Conservation (phyloP, 1,140 invertebrate species). For the Brachionus angularis region DNA sequence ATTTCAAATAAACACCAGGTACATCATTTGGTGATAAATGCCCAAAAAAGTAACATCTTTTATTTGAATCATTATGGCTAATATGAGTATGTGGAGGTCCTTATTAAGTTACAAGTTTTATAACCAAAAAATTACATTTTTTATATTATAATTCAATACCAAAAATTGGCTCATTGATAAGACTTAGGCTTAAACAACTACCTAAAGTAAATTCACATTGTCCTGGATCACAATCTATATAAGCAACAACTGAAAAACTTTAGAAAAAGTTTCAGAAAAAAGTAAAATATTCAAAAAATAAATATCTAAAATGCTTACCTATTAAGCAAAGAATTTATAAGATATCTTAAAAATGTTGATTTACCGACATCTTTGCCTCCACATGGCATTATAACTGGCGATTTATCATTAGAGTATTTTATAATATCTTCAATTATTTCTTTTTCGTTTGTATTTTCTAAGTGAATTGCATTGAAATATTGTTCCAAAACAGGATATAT, state of each 20-base stretch:
- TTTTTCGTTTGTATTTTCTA: conserved; percentile 5
- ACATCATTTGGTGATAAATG: conserved; percentile 22
- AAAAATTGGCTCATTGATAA: conserved; percentile 24
- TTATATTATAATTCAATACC: neutral
- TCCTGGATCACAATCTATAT: conserved; percentile 42
- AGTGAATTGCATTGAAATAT: neutral
- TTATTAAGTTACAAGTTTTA: too few relatives aligned
- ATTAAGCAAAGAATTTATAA: conserved; percentile 25
- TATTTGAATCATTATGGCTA: conserved; percentile 6
- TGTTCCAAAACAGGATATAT: neutral
- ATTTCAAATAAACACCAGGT: conserved; percentile 17
- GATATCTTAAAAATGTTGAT: conserved; percentile 38
- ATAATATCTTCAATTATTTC: neutral
- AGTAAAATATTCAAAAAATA: neutral
- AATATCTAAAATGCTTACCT: neutral
- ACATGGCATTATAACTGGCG: conserved; percentile 17
- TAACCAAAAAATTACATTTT: neutral
- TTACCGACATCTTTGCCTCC: conserved; percentile 43
- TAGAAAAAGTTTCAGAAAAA: too few relatives aligned
- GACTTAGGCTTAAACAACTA: conserved; percentile 14
- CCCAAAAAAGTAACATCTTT: conserved; percentile 20
- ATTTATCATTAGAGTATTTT: neutral
- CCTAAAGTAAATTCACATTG: conserved; percentile 42
- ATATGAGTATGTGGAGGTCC: conserved; percentile 36
- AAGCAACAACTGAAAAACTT: neutral